phyloP scores from a whole-genome alignment of 2,888 invertebrate species.

The Drosophila monieri region DNA sequence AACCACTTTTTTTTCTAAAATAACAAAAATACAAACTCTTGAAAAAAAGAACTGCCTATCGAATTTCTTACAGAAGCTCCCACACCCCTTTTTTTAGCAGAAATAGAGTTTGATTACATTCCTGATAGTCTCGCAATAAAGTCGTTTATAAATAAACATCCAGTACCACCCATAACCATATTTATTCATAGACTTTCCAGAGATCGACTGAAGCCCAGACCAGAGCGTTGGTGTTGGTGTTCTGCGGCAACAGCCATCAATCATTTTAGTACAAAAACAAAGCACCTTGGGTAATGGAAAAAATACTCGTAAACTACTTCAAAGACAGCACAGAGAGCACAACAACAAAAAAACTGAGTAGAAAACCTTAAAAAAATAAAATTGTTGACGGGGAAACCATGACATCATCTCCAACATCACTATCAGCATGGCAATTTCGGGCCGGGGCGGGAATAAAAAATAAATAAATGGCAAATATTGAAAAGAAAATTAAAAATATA shows the following conservation, averaged over 20 bases:
- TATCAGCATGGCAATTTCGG: not conserved
- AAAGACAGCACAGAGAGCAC: not conserved
- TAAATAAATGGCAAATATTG: conserved; percentile 58
- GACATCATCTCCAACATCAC: conserved; percentile 59
- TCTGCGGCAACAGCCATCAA: conserved; percentile 53
- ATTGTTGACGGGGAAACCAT: conserved; percentile 38
- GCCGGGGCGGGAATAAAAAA: conserved; percentile 19
- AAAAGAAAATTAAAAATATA: conserved; percentile 39
- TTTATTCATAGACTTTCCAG: conserved; percentile 7
- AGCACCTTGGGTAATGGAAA: conserved; percentile 39
- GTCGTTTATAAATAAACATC: conserved; percentile 7
- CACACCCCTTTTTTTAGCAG: not conserved
- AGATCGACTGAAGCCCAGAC: conserved; percentile 41
- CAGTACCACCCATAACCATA: conserved; percentile 1
- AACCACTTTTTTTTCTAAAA: no score
- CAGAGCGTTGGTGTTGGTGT: conserved; percentile 17
- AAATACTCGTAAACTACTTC: conserved; percentile 19
- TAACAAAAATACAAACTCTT: no score
- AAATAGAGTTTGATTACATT: not conserved
- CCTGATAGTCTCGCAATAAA: not conserved
- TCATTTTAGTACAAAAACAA: conserved; percentile 41
- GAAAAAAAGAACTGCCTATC: not conserved
- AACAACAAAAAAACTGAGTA: no score
- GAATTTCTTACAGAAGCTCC: not conserved
- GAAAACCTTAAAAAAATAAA: conserved; percentile 7